Evolutionary conservation across 1,140 invertebrate species (phyloP), one percentile per base, ranked within the genome.

Genomic region (Anthonomus grandis): DNA sequence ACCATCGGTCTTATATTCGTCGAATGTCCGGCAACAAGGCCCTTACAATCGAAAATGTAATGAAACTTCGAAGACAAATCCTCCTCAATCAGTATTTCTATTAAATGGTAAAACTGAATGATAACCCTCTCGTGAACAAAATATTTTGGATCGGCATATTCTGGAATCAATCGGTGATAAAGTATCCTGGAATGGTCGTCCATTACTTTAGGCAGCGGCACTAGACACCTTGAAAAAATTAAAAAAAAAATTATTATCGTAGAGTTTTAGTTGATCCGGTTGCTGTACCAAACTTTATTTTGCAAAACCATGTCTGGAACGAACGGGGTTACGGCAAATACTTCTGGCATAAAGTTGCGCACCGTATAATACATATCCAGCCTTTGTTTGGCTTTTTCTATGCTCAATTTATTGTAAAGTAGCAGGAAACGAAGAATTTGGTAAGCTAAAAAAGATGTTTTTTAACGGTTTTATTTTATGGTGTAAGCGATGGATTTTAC

Each of bases 311-410:
- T 69, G 39, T 69, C 67, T 0, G 65, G 31, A 13, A 54, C 38
- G 5, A 63, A 66, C 0, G 76, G 74, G 63, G 78, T 71, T 24
- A 74, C 61, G 27, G 72, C 66, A 57, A 73, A 78, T 51, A 76
- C 72, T 53, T 86, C 83, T 0, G 84, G 83, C 21, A 83, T 74
- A 18, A 79, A 65, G 12, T 73, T 70, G 62, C 77, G 75, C 34
- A 85, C 68, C 0, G 82, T 79, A 60, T 83, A 84, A 67, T 76
- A 83, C 65, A 80, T 76, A 66, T 86, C 84, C 4, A 86, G 64
- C 63, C 83, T 83, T 51, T 79, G 72, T 68, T 86, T 86, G 1
- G 81, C 81, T 63, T 77, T 73, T 70, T 85, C 81, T 57, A 86
- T 66, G 61, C 83, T 86, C 64, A 82, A 85, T 64, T 86, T 85